A percentile compares a stretch with the other conserved stretches of the same genome.
phyloP scores from a whole-genome alignment of 2,888 invertebrate genomes.

The Sarcophaga caerulescens region DNA sequence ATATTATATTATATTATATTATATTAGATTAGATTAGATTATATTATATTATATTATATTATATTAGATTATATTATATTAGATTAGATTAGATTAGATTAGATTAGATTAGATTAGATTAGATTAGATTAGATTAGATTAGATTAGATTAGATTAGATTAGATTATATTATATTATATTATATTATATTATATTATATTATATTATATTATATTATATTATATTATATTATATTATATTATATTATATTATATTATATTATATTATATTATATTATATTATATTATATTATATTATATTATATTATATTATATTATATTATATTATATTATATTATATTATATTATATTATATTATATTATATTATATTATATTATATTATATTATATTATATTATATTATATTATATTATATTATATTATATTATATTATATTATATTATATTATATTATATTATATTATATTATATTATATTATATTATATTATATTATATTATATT shows the following conservation, averaged over 20 bases:
- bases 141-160: too few relatives aligned
- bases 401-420: too few relatives aligned
- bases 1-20: too few relatives aligned
- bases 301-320: slow-evolving; percentile 14
- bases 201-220: slow-evolving; percentile 15
- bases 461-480: too few relatives aligned
- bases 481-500: too few relatives aligned
- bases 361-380: too few relatives aligned
- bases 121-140: background rate
- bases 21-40: too few relatives aligned
- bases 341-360: too few relatives aligned
- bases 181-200: slow-evolving; percentile 19
- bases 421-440: too few relatives aligned
- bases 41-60: too few relatives aligned
- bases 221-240: slow-evolving; percentile 14
- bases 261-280: slow-evolving; percentile 10
- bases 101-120: background rate
- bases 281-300: slow-evolving; percentile 10
- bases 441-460: too few relatives aligned
- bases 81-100: background rate
- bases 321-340: background rate
- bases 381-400: too few relatives aligned
- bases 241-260: slow-evolving; percentile 10
- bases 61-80: background rate
- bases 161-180: background rate